Base-by-base conservation (phyloP, 2,113 vertebrate species). In the Orientallactaga bullata region DNA sequence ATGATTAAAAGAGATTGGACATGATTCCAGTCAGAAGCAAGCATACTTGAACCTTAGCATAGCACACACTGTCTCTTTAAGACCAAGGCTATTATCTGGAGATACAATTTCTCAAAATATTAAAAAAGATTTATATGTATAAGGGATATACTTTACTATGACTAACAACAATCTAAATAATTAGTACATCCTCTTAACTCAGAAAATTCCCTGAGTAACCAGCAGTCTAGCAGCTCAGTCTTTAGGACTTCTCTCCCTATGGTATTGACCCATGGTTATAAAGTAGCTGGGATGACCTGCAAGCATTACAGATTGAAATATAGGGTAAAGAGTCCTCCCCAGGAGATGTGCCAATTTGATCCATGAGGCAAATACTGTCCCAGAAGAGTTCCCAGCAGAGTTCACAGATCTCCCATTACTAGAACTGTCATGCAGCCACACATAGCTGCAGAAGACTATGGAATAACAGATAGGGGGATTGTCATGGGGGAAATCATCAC, bases 1-100 rank as follows among this genome's bases (percentile, higher is more conserved):
- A 84, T 86, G 76, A 58, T 32, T 61, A 32, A 94, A 32, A 81
- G 17, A 85, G n/a, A 88, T 66, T 2, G 35, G 20, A 37, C 76
- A 65, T n/a, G 63, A 68, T 86, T 92, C 71, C 55, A 82, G 23
- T 20, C 20, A n/a, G 81, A 83, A 94, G 16, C 60, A 55, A 90
- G 39, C 32, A 37, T 28, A 79, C 9, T 63, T 69, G 32, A 39
- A 21, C 7, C 72, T 85, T 65, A 16, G 47, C 9, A 28, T 20
- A 69, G 26, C 1, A 74, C 42, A 18, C 16, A 60, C 9, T 47
- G 26, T 5, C 42, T 28, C 47, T 89, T 83, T 3, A 78, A 94
- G 76, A 28, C 1, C 30, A 79, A 32, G 18, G 6, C 69, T 71
- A 58, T 24, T 32, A n/a, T 35, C 83, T 73, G 37, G 1, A 83